Base-by-base conservation (phyloP, 2,113 vertebrate species). In the Mus pahari region DNA sequence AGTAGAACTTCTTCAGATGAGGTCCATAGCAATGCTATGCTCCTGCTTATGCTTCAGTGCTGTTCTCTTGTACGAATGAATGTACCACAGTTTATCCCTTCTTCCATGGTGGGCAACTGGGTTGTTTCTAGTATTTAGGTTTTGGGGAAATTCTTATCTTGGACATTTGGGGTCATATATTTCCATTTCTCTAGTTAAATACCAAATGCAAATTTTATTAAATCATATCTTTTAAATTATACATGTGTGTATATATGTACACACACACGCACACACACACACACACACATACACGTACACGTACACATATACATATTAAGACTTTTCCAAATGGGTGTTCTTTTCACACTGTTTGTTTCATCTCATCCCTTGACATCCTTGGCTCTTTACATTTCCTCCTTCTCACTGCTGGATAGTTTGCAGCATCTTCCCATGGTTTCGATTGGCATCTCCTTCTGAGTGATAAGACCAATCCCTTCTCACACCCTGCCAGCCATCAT, bases 161-260 rank as follows among this genome's bases (percentile, higher is more conserved):
- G 74, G 68, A 24, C 10, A 28, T 90, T 93, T 81, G 55, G 6
- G 28, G 19, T 36, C n/a, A 24, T 83, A 36, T 71, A 36, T 92
- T 77, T 92, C 84, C 42, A 77, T 70, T 83, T 86, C 68, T 92
- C n/a, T 77, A 48, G 31, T 87, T 60, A 82, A 64, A 81, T 48
- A 81, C 1, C 12, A 92, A 64, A 22, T 75, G 5, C 36, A 87
- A 33, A 70, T 64, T 64, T 81, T 45, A 36, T 68, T 24, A 64
- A 7, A 71, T 33, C 53, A n/a, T 74, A 48, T 58, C 42, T 45
- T 75, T 39, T 74, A 73, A 39, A 73, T 39, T n/a, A 19, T 71
- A n/a, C 45, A 17, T 78, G 0, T 53, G 0, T 53, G 4, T 53
- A 3, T 53, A 5, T n/a, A 22, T 55, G 7, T 28, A 50, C 5